These are phyloP conservation scores for Augochlora pura DNA, from an alignment of 1,140 invertebrate species.

Conservation along the genomic window DNA sequence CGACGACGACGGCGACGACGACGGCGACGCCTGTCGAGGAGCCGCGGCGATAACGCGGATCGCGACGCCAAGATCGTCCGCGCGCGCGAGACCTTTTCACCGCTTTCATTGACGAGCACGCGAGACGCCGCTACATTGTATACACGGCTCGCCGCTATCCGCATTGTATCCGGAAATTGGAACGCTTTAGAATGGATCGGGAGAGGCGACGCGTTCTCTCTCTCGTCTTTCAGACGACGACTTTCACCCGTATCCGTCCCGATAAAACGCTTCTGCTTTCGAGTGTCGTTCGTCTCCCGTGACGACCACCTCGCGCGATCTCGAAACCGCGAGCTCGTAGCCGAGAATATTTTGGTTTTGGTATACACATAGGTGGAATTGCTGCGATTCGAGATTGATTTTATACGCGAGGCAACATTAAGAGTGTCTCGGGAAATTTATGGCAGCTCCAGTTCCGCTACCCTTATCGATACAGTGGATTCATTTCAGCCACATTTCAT, in stretches of 20 bases:
- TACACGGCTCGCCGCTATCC: not conserved
- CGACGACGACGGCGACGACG: slow-evolving; percentile 20
- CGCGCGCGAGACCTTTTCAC: not conserved
- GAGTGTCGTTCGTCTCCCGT: too few species aligned
- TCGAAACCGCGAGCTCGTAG: too few species aligned
- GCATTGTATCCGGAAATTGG: not conserved
- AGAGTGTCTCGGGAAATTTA: too few species aligned
- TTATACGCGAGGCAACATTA: too few species aligned
- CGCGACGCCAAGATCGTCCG: not conserved
- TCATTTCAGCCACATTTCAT: too few species aligned
- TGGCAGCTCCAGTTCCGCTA: too few species aligned
- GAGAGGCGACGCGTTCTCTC: not conserved
- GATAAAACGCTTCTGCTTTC: too few species aligned
- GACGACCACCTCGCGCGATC: too few species aligned
- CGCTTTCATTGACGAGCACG: slow-evolving; percentile 11
- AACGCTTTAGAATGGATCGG: not conserved
- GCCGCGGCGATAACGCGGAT: slow-evolving; percentile 20
- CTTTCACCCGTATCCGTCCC: not conserved
- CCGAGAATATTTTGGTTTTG: too few species aligned
- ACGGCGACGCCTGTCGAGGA: not conserved
- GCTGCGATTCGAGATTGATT: too few species aligned
- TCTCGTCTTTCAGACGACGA: not conserved
- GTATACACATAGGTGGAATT: too few species aligned
- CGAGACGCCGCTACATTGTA: not conserved
- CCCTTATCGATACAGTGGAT: too few species aligned